Evolutionary conservation across 2,797 vertebrate genomes (phyloP).

Genomic region (Arrhamphus sclerolepis): DNA sequence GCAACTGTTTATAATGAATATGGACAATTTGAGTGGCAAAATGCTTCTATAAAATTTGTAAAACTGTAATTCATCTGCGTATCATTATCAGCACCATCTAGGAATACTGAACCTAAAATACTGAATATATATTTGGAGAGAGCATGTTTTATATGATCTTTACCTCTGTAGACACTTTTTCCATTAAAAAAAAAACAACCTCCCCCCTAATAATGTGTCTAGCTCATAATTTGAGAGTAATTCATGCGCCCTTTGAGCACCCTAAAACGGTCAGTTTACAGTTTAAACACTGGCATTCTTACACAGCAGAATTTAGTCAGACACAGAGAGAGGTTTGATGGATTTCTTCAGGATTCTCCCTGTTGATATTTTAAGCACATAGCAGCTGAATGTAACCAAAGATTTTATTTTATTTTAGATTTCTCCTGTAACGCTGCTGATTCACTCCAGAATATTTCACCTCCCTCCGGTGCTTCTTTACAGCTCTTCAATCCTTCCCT

Average conservation of each 20-base stretch:
- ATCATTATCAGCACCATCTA: too few relatives aligned
- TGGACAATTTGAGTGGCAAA: too few relatives aligned
- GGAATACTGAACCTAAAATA: too few relatives aligned
- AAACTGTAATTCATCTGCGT: too few relatives aligned
- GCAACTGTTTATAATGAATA: too few relatives aligned
- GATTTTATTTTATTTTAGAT: constrained; percentile 13
- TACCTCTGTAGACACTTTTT: too few relatives aligned
- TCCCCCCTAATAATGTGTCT: too few relatives aligned
- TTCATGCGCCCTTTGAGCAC: not conserved
- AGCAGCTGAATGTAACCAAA: constrained; percentile 16
- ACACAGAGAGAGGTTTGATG: not conserved
- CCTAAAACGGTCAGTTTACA: not conserved
- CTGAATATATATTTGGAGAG: too few relatives aligned
- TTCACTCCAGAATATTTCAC: constrained; percentile 1
- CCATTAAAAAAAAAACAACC: too few relatives aligned
- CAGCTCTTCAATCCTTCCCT: constrained; percentile 11
- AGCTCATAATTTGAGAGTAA: too few relatives aligned
- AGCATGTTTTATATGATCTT: too few relatives aligned
- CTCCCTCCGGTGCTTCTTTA: constrained; percentile 8
- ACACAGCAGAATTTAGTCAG: not conserved
- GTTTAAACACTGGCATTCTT: not conserved
- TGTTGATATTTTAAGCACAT: constrained; percentile 29
- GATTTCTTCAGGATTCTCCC: not conserved
- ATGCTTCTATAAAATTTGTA: too few relatives aligned
- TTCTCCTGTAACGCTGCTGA: not conserved